These are phyloP conservation scores for Brenthis hecate DNA, from an alignment of 2,888 invertebrate genomes.

Conservation along the genomic window DNA sequence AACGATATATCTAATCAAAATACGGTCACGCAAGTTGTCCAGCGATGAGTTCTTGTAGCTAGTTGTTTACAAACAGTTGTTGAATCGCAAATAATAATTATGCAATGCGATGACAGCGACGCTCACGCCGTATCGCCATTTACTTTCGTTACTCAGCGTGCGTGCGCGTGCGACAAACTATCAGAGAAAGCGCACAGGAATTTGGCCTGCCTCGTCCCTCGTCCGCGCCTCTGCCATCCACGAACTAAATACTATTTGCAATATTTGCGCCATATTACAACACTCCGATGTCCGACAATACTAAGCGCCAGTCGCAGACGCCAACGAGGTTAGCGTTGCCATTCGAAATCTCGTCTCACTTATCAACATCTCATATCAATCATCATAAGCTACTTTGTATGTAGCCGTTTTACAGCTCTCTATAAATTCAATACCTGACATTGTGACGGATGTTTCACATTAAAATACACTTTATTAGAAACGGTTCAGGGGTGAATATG, in stretches of 20 bases:
- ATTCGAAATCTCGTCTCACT: conserved; percentile 41
- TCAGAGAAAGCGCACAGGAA: conserved; percentile 80
- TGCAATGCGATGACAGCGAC: conserved; percentile 76
- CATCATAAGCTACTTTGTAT: conserved; percentile 51
- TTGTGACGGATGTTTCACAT: conserved; percentile 56
- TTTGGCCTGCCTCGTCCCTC: conserved; percentile 61
- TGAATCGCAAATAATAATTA: conserved; percentile 71
- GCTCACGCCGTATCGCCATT: conserved; percentile 58
- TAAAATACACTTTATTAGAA: conserved; percentile 68
- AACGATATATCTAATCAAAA: conserved; percentile 54
- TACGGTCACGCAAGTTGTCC: conserved; percentile 67
- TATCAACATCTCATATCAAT: conserved; percentile 56
- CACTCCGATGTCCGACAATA: conserved; percentile 24
- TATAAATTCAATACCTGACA: conserved; percentile 71
- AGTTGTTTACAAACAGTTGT: conserved; percentile 80
- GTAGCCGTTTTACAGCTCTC: conserved; percentile 69
- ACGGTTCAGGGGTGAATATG: conserved; percentile 68
- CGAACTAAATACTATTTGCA: conserved; percentile 30
- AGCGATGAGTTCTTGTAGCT: conserved; percentile 59
- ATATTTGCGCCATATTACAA: conserved; percentile 26
- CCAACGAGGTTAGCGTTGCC: conserved; percentile 18
- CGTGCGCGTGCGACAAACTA: conserved; percentile 49
- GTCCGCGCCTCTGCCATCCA: conserved; percentile 33
- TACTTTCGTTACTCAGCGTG: conserved; percentile 75
- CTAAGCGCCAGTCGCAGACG: conserved; percentile 15